A percentile compares a stretch with the other conserved stretches of the same genome.
Evolutionary conservation across 2,888 invertebrate species (phyloP).

Genomic region (Aleiodes testaceus): DNA sequence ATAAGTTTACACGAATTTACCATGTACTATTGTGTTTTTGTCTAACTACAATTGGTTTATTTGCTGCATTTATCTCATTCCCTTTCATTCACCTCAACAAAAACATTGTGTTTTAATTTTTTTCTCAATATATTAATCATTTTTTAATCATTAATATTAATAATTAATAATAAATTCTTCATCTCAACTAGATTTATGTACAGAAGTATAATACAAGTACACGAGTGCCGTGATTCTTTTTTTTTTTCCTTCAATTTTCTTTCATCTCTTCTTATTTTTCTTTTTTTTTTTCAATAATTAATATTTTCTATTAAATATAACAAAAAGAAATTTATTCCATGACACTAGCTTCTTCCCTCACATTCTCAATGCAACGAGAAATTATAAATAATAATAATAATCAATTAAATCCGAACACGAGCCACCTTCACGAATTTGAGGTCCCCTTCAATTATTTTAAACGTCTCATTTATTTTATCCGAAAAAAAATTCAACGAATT

Average conservation of each 20-base stretch:
- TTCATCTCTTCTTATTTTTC: slow-evolving; percentile 29
- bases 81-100: slow-evolving; percentile 44
- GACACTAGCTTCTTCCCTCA: slow-evolving; percentile 1
- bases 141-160: slow-evolving; percentile 53
- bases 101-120: slow-evolving; percentile 46
- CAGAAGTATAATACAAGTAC: slow-evolving; percentile 63
- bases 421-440: slow-evolving; percentile 39
- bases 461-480: slow-evolving; percentile 46
- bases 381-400: slow-evolving; percentile 1
- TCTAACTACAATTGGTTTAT: slow-evolving; percentile 28
- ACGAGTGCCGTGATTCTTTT: slow-evolving; percentile 40
- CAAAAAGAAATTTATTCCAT: slow-evolving; percentile 18
- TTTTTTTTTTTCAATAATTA: slow-evolving; percentile 39
- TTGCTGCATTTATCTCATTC: neutral
- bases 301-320: slow-evolving; percentile 40
- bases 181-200: slow-evolving; percentile 66
- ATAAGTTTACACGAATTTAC: slow-evolving; percentile 33
- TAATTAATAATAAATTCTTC: slow-evolving; percentile 59
- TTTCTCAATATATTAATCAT: slow-evolving; percentile 53
- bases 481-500: slow-evolving; percentile 24
- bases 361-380: slow-evolving; percentile 26
- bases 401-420: slow-evolving; percentile 37
- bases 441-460: slow-evolving; percentile 39
- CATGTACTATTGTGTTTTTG: slow-evolving; percentile 44
- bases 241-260: slow-evolving; percentile 15